A percentile compares a stretch with the other conserved stretches of the same genome.
phyloP scores from a whole-genome alignment of 2,113 vertebrate genomes.

The Leiothrix lutea region DNA sequence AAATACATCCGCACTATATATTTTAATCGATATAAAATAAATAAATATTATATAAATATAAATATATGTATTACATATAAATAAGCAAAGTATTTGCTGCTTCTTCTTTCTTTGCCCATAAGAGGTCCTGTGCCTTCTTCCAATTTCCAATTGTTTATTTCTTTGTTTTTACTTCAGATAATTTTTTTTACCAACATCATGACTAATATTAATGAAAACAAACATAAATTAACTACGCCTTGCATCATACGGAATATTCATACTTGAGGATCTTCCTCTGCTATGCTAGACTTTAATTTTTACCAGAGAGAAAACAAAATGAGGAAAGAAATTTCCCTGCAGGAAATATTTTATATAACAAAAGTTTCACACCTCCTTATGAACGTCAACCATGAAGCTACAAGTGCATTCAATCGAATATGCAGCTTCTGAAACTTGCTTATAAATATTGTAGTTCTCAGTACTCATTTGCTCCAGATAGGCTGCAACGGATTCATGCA shows the following conservation, averaged over 20 bases:
- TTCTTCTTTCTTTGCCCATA: background rate
- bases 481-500: constrained; percentile 84
- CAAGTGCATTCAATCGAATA: constrained; percentile 89
- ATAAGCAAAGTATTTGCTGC: background rate
- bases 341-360: background rate
- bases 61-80: background rate
- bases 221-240: background rate
- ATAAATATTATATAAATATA: background rate
- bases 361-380: constrained; percentile 79
- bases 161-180: background rate
- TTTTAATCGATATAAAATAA: background rate
- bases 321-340: background rate
- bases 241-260: background rate
- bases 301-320: background rate
- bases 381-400: constrained; percentile 82
- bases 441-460: constrained; percentile 84
- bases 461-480: constrained; percentile 92
- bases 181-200: background rate
- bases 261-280: background rate
- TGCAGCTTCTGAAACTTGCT: constrained; percentile 74
- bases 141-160: background rate
- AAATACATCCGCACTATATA: background rate
- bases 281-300: background rate
- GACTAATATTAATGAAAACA: background rate
- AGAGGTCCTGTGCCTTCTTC: background rate